A percentile compares a stretch with the other conserved stretches of the same genome.
Evolutionary conservation across 30 jellyfish, hydroid and myxozoan genomes (phyloP).

Genomic region (Pelagia noctiluca): DNA sequence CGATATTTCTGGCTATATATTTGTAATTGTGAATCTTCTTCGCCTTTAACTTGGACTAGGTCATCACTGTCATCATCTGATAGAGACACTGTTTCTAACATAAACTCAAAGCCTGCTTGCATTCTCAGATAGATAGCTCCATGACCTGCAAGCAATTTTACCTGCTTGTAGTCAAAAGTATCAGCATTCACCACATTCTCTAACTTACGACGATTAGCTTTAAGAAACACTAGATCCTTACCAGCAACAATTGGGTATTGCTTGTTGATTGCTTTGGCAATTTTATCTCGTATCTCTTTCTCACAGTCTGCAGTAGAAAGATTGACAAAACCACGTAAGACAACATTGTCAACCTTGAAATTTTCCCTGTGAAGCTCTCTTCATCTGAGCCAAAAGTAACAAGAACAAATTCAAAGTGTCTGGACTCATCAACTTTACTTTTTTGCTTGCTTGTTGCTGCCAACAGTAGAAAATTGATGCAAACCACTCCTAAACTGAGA

Average conservation of each 20-base stretch:
- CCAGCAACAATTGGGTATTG: slow-evolving; percentile 20
- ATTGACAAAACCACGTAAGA: slow-evolving; percentile 2
- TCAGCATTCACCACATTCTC: slow-evolving; percentile 4
- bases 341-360: too few relatives aligned
- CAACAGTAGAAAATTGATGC: slow-evolving; percentile 3
- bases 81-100: slow-evolving; percentile 4
- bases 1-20: too few relatives aligned
- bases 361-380: too few relatives aligned
- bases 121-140: slow-evolving; percentile 18
- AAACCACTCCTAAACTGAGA: slow-evolving; percentile 20
- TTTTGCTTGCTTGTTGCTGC: slow-evolving; percentile 15
- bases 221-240: slow-evolving; percentile 13
- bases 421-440: slow-evolving; percentile 15
- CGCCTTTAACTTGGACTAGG: not conserved
- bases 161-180: slow-evolving; percentile 18
- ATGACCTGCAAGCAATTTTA: slow-evolving; percentile 23
- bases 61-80: slow-evolving; percentile 5
- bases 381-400: slow-evolving; percentile 22
- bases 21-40: not conserved
- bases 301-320: slow-evolving; percentile 27
- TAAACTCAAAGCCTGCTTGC: slow-evolving; percentile 21
- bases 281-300: slow-evolving; percentile 8
- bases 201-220: slow-evolving; percentile 3
- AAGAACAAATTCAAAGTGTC: slow-evolving; percentile 12
- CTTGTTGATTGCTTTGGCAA: slow-evolving; percentile 17